Percentiles rank a stretch among this genome's conserved stretches.
Evolutionary conservation across 2,113 vertebrate species (phyloP).

Genomic region (Gallinago paraguaiae): DNA sequence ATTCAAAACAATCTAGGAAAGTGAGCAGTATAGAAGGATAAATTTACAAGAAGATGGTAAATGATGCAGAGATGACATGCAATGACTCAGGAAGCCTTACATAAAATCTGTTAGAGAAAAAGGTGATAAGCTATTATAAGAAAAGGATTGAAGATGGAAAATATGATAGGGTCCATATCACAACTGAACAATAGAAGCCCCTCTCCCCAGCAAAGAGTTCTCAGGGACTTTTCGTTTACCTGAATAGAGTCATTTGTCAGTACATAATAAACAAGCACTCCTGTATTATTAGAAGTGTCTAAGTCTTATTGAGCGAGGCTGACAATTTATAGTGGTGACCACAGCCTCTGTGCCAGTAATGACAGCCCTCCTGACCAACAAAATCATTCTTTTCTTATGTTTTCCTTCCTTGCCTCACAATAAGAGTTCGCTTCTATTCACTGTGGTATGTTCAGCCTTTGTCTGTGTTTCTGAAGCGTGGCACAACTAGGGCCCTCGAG

Average conservation of each 20-base stretch:
- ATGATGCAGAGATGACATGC: neutral
- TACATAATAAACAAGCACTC: neutral
- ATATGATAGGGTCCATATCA: neutral
- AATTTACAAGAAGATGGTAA: neutral
- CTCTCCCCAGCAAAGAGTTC: neutral
- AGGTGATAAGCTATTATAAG: neutral
- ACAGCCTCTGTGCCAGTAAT: neutral
- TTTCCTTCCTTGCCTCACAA: rapidly evolving
- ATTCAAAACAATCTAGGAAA: neutral
- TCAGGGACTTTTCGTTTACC: neutral
- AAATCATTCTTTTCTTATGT: rapidly evolving
- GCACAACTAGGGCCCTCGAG: rapidly evolving
- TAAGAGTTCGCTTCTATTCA: neutral
- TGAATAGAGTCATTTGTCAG: neutral
- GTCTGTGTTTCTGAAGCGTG: neutral
- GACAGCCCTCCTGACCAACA: neutral
- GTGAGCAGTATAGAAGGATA: neutral
- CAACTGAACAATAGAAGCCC: neutral
- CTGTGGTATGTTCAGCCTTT: neutral
- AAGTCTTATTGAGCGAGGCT: neutral
- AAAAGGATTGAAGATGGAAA: neutral
- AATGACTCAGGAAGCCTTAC: neutral
- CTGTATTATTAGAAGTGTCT: neutral
- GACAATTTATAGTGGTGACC: neutral
- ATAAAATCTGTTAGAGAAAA: neutral